phyloP scores from a whole-genome alignment of 2,113 vertebrate genomes.

The Tinamus guttatus region DNA sequence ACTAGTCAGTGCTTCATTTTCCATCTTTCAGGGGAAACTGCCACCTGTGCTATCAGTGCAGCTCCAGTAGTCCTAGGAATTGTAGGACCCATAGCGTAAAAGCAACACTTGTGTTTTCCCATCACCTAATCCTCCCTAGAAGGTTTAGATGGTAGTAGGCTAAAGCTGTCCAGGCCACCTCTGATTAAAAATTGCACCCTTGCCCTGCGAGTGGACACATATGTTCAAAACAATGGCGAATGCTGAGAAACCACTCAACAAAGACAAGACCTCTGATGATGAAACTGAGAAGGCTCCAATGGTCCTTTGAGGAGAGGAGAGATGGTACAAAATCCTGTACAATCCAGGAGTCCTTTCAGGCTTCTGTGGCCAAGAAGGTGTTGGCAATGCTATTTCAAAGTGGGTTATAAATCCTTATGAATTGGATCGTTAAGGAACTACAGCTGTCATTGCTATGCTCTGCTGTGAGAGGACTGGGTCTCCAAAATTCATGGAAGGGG shows the following conservation, averaged over 20 bases:
- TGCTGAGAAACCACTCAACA: background rate
- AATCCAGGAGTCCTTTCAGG: background rate
- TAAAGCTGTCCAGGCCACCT: slow-evolving; percentile 5
- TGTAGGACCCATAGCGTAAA: slow-evolving; percentile 5
- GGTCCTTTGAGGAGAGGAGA: background rate
- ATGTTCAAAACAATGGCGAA: background rate
- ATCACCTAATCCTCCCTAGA: background rate
- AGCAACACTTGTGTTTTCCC: background rate
- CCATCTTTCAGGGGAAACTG: background rate
- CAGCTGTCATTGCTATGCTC: background rate
- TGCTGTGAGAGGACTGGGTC: background rate
- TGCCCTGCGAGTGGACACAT: background rate
- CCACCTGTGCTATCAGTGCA: slow-evolving; percentile 48
- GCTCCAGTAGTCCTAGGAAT: background rate
- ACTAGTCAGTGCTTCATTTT: background rate
- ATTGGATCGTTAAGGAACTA: background rate
- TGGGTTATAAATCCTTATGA: slow-evolving; percentile 12
- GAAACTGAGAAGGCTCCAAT: background rate
- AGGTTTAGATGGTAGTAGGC: background rate
- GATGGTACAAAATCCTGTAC: background rate
- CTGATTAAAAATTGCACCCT: background rate
- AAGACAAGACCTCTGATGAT: background rate
- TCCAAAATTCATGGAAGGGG: background rate
- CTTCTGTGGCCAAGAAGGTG: background rate
- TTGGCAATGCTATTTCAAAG: slow-evolving; percentile 5